Evolutionary conservation across 2,888 invertebrate genomes (phyloP).

Genomic region (Sphaeridia pumilis): DNA sequence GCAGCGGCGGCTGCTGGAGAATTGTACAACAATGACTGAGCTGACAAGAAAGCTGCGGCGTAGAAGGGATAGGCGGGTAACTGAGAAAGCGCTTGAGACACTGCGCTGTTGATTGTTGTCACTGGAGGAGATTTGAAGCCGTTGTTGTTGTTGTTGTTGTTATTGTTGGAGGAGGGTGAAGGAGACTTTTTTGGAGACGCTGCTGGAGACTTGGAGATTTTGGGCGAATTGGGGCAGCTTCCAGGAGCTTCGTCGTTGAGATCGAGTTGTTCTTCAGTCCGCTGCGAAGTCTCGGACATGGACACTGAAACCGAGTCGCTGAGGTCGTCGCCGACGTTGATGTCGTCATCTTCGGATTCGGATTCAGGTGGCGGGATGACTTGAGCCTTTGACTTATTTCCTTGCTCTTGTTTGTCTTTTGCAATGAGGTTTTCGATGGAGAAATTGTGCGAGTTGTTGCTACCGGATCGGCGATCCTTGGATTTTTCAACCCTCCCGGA

Average conservation of each 20-base stretch:
- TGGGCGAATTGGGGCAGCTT: background rate
- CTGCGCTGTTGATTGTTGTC: slow-evolving; percentile 19
- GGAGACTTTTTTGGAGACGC: background rate
- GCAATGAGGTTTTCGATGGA: slow-evolving; percentile 36
- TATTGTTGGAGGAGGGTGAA: background rate
- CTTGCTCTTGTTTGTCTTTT: slow-evolving; percentile 25
- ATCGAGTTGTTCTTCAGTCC: slow-evolving; percentile 16
- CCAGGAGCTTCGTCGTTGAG: slow-evolving; percentile 3
- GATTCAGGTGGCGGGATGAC: background rate
- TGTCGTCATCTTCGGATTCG: slow-evolving; percentile 23
- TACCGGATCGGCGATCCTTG: slow-evolving; percentile 26
- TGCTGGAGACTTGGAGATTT: slow-evolving; percentile 11
- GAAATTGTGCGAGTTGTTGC: slow-evolving; percentile 34
- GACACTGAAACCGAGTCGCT: slow-evolving; percentile 27
- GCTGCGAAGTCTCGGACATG: slow-evolving; percentile 23
- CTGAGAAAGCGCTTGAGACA: slow-evolving; percentile 18
- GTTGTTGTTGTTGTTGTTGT: no score
- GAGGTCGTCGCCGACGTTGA: slow-evolving; percentile 17
- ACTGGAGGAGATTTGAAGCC: no score
- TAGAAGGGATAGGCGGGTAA: slow-evolving; percentile 28
- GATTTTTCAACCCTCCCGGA: slow-evolving; percentile 8
- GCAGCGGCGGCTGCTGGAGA: no score
- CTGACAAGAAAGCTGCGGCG: slow-evolving; percentile 35
- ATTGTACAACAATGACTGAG: slow-evolving; percentile 34
- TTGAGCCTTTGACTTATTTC: background rate